These are phyloP conservation scores for Falcunculus frontatus DNA, from an alignment of 2,113 vertebrate genomes.

Conservation along the genomic window DNA sequence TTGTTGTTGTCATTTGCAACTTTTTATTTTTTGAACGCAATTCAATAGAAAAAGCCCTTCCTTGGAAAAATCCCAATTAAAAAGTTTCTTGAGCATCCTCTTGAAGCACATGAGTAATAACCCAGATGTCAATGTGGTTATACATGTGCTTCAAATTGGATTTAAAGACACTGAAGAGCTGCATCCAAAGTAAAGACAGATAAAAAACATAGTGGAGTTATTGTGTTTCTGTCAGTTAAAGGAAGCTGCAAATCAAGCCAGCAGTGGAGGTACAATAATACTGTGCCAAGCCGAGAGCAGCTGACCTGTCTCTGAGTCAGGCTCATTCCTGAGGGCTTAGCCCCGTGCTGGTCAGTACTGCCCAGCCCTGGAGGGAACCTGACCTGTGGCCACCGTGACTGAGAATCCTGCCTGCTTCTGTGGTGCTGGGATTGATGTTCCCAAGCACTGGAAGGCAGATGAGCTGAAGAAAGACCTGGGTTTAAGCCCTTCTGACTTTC, in stretches of 20 bases:
- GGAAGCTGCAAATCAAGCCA: neutral
- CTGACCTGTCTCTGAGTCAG: neutral
- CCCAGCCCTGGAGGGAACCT: neutral
- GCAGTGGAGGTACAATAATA: neutral
- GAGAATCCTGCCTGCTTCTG: neutral
- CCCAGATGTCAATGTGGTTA: neutral
- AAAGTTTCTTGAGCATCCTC: neutral
- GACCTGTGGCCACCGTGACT: neutral
- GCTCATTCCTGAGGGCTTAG: neutral
- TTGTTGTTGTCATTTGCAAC: neutral
- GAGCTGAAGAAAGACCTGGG: neutral
- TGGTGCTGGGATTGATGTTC: neutral
- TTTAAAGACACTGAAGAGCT: neutral
- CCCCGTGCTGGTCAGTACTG: neutral
- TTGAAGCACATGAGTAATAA: slow-evolving; percentile 10
- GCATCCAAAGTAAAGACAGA: neutral
- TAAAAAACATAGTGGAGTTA: neutral
- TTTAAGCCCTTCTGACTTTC: neutral
- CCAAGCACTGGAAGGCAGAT: neutral
- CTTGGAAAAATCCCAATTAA: neutral
- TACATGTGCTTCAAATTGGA: neutral
- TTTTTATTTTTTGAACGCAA: neutral
- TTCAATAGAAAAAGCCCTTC: neutral
- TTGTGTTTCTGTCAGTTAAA: neutral
- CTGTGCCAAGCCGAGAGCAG: neutral